Base-by-base conservation (phyloP, 2,888 invertebrate genomes). In the Volucella bombylans region DNA sequence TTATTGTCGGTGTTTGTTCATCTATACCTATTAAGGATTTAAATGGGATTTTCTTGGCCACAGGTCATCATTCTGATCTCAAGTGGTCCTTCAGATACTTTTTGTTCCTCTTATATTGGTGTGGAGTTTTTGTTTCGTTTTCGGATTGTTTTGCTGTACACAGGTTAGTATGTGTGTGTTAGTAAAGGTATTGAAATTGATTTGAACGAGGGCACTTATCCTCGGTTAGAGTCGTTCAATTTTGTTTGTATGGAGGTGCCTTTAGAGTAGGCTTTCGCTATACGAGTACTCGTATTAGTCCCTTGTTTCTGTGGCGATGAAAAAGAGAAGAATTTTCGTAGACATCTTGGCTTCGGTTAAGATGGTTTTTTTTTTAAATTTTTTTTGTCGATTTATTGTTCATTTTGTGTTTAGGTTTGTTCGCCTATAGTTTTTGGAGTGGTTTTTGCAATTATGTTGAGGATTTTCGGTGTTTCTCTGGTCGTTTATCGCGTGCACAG, bases 1-100 rank as follows among this genome's bases (percentile, higher is more conserved):
- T 85, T 85, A 85, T 81, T 71, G 85, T 64, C 81, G 85, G 85
- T 81, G 85, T 85, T 85, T 85, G 85, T 68, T 77, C 85, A 81
- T 85, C 85, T 81, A 50, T 64, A 64, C 67, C 77, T 72, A 82
- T 77, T 77, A 64, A 64, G 82, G 82, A 74, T 52, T 79, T 73
- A 79, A 80, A 85, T 85, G 81, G 71, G 81, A 81, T 85, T 71
- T 76, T 76, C 81, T 81, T 85, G 76, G 81, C 81, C 85, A 85
- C 85, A 80, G 85, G 81, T 81, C 85, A 85, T 85, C 76, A 72
- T 81, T 85, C 45, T 81, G 76, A 55, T 81, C 76, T 85, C 81
- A 77, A 85, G 85, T 81, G 71, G 76, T 71, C 76, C 67, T 81
- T 76, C 57, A 72, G 81, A 85, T 71, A 68, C 49, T 67, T 85